A percentile compares a stretch with the other conserved stretches of the same genome.
phyloP scores from a whole-genome alignment of 2,888 invertebrate genomes.

The Pachliopta kotzebuea region DNA sequence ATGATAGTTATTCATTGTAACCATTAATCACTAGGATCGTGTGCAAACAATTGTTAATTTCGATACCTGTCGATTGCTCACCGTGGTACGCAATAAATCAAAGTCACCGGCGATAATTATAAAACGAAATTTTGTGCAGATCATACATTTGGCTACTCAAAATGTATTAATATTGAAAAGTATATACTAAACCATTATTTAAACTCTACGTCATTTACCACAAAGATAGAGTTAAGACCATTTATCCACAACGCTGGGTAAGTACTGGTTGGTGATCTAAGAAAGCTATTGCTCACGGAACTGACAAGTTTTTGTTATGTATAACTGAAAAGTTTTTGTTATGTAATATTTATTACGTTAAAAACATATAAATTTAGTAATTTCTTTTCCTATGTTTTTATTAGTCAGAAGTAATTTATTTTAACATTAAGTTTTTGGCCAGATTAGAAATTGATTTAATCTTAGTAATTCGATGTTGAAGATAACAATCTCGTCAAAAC shows the following conservation, averaged over 20 bases:
- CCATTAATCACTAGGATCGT: not conserved
- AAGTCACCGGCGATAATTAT: not conserved
- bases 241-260: too few species aligned
- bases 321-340: too few species aligned
- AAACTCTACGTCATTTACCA: too few species aligned
- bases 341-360: too few species aligned
- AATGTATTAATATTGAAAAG: too few species aligned
- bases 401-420: not conserved
- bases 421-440: not conserved
- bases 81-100: not conserved
- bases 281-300: too few species aligned
- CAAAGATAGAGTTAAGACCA: too few species aligned
- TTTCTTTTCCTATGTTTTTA: not conserved
- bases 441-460: not conserved
- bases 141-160: too few species aligned
- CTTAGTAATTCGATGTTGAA: not conserved
- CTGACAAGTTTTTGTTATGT: too few species aligned
- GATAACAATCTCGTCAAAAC: conserved; percentile 1
- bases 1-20: not conserved
- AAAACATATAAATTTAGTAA: too few species aligned
- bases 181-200: too few species aligned
- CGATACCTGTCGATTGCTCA: not conserved
- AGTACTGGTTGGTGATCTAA: too few species aligned
- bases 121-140: not conserved
- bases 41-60: conserved; percentile 2